Conservation (phyloP, 2,113 vertebrate genomes). For the Lontra canadensis region DNA sequence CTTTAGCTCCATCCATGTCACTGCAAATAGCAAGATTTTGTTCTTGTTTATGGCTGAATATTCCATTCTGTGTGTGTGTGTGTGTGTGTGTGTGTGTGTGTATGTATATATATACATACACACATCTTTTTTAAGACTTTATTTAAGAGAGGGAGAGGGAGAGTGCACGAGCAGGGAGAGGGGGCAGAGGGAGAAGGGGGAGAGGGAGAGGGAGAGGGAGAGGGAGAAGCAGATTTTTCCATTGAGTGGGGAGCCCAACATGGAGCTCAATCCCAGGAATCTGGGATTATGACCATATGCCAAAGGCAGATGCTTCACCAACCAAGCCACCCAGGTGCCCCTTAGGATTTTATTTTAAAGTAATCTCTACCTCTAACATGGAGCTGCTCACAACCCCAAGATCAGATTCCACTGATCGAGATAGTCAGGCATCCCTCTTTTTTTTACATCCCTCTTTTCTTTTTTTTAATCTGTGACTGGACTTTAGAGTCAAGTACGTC, state of each 20-base stretch:
- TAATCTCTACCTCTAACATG: neutral
- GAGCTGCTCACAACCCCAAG: neutral
- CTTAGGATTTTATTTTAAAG: neutral
- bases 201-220: neutral
- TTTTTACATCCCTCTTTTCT: neutral
- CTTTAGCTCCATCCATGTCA: neutral
- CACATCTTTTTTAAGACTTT: neutral
- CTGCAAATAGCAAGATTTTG: neutral
- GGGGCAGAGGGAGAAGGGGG: neutral
- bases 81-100: no score
- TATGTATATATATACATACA: neutral
- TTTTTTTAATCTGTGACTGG: neutral
- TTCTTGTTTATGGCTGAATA: neutral
- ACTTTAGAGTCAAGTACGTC: neutral
- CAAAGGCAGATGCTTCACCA: neutral
- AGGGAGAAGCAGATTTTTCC: neutral
- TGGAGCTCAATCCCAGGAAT: neutral
- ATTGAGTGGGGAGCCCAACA: neutral
- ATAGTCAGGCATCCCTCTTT: neutral
- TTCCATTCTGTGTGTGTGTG: neutral
- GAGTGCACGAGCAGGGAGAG: neutral
- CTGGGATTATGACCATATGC: neutral
- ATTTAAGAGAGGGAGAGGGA: neutral
- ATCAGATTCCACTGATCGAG: neutral
- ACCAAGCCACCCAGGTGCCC: neutral